Base-by-base conservation (phyloP, 2,888 invertebrate genomes). In the Philopedon plagiatum region DNA sequence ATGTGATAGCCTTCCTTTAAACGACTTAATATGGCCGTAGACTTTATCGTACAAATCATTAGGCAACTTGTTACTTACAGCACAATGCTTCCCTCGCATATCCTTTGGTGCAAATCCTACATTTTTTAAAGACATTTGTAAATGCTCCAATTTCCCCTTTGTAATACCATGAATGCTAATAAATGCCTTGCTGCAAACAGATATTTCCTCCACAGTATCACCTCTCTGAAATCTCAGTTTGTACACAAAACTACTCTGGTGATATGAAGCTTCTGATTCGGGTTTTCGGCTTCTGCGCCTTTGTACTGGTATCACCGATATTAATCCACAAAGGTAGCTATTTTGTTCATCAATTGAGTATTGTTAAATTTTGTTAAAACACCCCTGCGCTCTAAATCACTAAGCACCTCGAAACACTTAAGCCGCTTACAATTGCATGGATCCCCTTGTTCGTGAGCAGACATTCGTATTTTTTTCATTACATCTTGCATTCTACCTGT, bases 401-500 rank as follows among this genome's bases (percentile, higher is more conserved):
- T 58, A 5, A 32, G 9, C 7, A 39, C 39, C 18, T 58, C 58
- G 34, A 51, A 63, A 34, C 34, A 46, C 19, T 37, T 63, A 18
- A 26, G 18, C 15, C 63, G 32, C 51, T 63, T 63, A 51, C 34
- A 51, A 11, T 15, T n/a, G 32, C 63, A 63, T 26, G 15, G 19
- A 23, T 49, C 29, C 13, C 51, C 63, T 51, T 19, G 32, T 49
- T 34, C 51, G 19, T 63, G 51, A 23, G 32, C 15, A 44, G 63
- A 32, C 29, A 63, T 5, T 34, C 51, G 11, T 26, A 63, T 49
- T 19, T 26, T 63, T 13, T 63, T 63, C 11, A 51, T 34, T 7
- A 51, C 63, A 44, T 63, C 63, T 39, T 58, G 58, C 2, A 58
- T 58, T 13, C 58, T 13, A 18, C 39, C 58, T 11, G 58, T 58